A percentile compares a stretch with the other conserved stretches of the same genome.
Conservation (phyloP, 1,140 invertebrate genomes). For the Pissodes strobi region DNA sequence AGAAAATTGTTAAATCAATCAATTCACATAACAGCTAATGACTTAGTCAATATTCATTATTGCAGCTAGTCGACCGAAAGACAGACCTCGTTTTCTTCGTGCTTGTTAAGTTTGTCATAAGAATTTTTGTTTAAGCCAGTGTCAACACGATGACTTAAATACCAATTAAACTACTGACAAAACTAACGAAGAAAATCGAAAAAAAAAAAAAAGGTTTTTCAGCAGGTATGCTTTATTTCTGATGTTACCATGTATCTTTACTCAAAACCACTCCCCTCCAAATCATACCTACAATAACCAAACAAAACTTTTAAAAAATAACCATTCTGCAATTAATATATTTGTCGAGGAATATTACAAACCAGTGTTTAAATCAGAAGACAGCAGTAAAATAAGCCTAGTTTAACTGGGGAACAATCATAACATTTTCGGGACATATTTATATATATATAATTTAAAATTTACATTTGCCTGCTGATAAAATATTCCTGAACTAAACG, state of each 20-base stretch:
- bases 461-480: no score
- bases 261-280: conserved; percentile 1
- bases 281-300: conserved; percentile 5
- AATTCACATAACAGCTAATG: conserved; percentile 3
- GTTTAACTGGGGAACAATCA: neutral
- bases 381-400: conserved; percentile 23
- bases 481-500: no score
- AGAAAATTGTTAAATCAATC: neutral
- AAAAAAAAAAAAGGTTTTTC: no score
- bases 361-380: conserved; percentile 15
- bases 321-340: conserved; percentile 15
- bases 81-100: no score
- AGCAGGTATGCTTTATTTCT: no score
- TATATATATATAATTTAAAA: no score
- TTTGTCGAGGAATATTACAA: conserved; percentile 36
- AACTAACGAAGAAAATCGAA: no score
- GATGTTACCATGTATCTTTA: neutral
- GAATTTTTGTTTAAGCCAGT: no score
- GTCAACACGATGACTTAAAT: no score
- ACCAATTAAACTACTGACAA: no score
- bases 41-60: neutral
- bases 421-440: no score
- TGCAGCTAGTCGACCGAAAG: neutral
- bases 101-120: no score
- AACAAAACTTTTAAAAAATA: conserved; percentile 13